Percentiles rank a stretch among this genome's conserved stretches.
Evolutionary conservation across 2,888 invertebrate species (phyloP).

Genomic region (Melitaea athalia): DNA sequence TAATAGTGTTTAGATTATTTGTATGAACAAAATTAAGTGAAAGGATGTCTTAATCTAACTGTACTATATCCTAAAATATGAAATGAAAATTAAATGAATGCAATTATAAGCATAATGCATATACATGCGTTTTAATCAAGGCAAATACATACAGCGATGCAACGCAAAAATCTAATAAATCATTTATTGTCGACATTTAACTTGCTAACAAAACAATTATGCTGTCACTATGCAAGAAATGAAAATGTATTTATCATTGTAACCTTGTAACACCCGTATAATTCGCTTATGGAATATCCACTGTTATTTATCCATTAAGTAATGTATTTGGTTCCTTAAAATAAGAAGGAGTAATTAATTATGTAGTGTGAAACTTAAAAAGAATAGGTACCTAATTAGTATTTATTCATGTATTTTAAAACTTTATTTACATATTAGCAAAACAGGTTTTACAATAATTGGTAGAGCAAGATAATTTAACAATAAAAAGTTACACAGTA

Average conservation of each 20-base stretch:
- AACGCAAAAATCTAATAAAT: neutral
- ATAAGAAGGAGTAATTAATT: too few relatives aligned
- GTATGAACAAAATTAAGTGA: too few relatives aligned
- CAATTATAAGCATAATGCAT: neutral
- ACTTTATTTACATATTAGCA: neutral
- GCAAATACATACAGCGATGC: neutral
- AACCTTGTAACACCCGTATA: conserved; percentile 1
- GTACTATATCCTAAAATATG: neutral
- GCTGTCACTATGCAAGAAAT: conserved; percentile 1
- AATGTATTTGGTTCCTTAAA: neutral
- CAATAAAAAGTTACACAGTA: too few relatives aligned
- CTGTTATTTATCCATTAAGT: neutral
- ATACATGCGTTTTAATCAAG: neutral
- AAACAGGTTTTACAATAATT: neutral
- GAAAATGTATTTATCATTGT: conserved; percentile 1
- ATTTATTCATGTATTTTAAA: neutral
- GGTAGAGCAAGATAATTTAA: too few relatives aligned
- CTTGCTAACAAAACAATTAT: conserved; percentile 2
- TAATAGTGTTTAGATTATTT: too few relatives aligned
- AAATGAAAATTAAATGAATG: neutral
- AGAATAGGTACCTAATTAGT: neutral
- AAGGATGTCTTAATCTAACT: neutral
- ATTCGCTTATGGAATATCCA: neutral
- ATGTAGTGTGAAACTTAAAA: neutral
- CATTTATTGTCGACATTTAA: neutral